These are phyloP conservation scores for Orthonevra nobilis DNA, from an alignment of 2,888 invertebrate genomes.

Conservation along the genomic window DNA sequence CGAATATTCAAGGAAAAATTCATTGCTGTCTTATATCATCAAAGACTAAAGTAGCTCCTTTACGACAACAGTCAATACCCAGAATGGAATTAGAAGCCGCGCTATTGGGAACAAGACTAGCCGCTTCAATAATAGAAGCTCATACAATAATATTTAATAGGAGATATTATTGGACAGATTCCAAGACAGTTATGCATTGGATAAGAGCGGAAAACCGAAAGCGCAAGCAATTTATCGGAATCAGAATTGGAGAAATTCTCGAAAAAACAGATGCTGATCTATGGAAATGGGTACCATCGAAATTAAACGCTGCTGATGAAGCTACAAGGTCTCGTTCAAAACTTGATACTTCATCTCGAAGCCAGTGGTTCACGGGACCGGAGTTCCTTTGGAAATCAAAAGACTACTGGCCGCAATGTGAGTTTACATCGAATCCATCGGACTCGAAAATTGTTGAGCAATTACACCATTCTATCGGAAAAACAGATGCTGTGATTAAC, in stretches of 20 bases:
- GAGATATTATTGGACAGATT: conserved; percentile 51
- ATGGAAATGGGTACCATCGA: conserved; percentile 48
- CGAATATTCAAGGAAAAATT: too few species aligned
- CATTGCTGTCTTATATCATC: too few species aligned
- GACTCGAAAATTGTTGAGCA: background rate
- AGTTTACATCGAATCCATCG: background rate
- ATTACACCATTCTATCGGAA: background rate
- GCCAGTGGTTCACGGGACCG: background rate
- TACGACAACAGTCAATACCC: too few species aligned
- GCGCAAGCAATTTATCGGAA: conserved; percentile 5
- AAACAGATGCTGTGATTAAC: background rate
- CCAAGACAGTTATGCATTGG: conserved; percentile 23
- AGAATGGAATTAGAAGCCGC: conserved; percentile 47
- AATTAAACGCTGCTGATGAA: conserved; percentile 28
- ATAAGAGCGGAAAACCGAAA: conserved; percentile 3
- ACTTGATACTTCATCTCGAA: background rate
- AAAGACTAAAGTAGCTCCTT: too few species aligned
- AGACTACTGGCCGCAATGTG: background rate
- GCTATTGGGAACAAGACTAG: conserved; percentile 14
- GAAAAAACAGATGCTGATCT: conserved; percentile 71
- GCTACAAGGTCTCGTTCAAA: background rate
- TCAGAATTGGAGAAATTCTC: conserved; percentile 54
- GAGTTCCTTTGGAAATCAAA: background rate
- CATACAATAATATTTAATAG: conserved; percentile 17
- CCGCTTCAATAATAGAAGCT: conserved; percentile 11